Conservation (phyloP, 2,797 vertebrate species). For the Meda fulgida region DNA sequence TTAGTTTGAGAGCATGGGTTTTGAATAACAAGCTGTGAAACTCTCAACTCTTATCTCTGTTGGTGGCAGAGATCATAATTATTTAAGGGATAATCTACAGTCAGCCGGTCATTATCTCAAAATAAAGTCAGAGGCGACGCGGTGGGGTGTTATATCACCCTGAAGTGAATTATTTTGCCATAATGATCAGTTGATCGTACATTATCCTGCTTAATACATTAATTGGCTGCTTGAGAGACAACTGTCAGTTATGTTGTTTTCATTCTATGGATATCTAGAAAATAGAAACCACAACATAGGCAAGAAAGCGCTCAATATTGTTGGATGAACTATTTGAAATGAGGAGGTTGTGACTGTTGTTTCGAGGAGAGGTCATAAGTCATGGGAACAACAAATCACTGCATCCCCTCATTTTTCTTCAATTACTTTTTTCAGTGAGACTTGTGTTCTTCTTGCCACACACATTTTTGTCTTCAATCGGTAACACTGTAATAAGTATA, state of each 20-base stretch:
- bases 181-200: background rate
- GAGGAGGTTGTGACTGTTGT: background rate
- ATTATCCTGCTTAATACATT: background rate
- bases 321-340: background rate
- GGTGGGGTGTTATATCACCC: background rate
- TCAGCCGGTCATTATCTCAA: background rate
- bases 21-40: constrained; percentile 20
- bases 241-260: background rate
- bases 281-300: background rate
- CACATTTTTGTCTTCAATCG: background rate
- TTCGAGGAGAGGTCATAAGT: background rate
- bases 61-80: background rate
- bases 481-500: too few relatives aligned
- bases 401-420: background rate
- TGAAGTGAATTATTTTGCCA: background rate
- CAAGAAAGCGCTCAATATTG: too few relatives aligned
- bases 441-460: background rate
- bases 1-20: background rate
- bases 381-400: constrained; percentile 9
- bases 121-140: background rate
- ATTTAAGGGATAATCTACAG: background rate
- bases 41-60: too few relatives aligned
- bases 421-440: background rate
- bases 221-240: background rate
- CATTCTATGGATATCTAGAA: background rate